phyloP scores from a whole-genome alignment of 2,113 vertebrate genomes.

The Trichechus manatus region DNA sequence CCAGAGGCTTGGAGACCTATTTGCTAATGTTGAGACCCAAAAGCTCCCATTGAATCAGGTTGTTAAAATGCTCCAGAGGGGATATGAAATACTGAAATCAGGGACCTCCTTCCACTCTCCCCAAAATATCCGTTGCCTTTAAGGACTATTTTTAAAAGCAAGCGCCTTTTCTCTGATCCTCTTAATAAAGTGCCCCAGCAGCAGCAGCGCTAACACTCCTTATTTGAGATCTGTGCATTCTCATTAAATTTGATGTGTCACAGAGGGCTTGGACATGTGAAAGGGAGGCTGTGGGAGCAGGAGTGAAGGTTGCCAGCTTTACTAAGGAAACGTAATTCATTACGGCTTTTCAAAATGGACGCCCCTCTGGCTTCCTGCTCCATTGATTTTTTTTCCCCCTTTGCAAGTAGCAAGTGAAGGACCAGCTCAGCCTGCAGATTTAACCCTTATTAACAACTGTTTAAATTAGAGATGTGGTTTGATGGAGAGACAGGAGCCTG shows the following conservation, averaged over 20 bases:
- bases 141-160: conserved; percentile 84
- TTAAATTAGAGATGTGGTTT: conserved; percentile 87
- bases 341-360: conserved; percentile 86
- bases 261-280: conserved; percentile 87
- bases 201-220: conserved; percentile 79
- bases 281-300: conserved; percentile 87
- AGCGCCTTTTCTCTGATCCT: conserved; percentile 86
- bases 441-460: conserved; percentile 89
- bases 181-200: conserved; percentile 87
- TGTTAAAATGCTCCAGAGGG: conserved; percentile 53
- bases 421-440: conserved; percentile 82
- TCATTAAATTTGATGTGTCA: conserved; percentile 91
- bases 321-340: conserved; percentile 87
- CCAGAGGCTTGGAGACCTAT: conserved; percentile 8
- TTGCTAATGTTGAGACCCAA: background rate
- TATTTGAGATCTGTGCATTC: conserved; percentile 88
- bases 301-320: conserved; percentile 87
- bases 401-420: conserved; percentile 73
- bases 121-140: conserved; percentile 85
- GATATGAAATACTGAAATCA: conserved; percentile 48
- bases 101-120: conserved; percentile 57
- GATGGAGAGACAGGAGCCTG: conserved; percentile 79
- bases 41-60: conserved; percentile 42
- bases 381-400: conserved; percentile 73
- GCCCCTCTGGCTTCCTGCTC: conserved; percentile 87